phyloP scores from a whole-genome alignment of 2,888 invertebrate genomes.

The Ormyrus pomaceus region DNA sequence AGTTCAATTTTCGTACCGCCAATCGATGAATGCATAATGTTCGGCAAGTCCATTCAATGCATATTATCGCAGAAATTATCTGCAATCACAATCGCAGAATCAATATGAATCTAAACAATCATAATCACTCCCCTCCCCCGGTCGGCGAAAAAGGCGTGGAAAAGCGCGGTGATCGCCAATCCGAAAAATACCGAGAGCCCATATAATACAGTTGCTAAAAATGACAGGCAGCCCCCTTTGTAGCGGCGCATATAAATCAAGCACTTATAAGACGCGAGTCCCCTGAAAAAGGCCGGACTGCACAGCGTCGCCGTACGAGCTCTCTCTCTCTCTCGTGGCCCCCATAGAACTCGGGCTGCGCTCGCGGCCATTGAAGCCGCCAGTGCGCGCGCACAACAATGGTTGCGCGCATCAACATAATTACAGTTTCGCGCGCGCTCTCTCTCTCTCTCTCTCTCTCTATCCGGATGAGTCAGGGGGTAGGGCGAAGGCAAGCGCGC shows the following conservation, averaged over 20 bases:
- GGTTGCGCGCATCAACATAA: conserved; percentile 73
- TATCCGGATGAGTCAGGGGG: conserved; percentile 43
- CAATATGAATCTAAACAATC: not conserved
- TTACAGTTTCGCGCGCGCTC: conserved; percentile 72
- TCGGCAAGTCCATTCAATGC: not conserved
- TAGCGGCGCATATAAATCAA: conserved; percentile 39
- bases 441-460: conserved; percentile 66
- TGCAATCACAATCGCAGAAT: not conserved
- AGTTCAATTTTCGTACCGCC: not conserved
- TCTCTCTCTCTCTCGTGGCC: not conserved
- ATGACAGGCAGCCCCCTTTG: no score
- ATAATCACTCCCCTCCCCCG: no score
- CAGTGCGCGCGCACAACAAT: conserved; percentile 65
- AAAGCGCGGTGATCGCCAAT: no score
- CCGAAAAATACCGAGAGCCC: no score
- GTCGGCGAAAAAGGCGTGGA: no score
- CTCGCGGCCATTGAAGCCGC: conserved; percentile 64
- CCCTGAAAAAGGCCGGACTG: not conserved
- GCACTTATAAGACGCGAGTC: conserved; percentile 18
- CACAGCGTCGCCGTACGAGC: no score
- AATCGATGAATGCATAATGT: not conserved
- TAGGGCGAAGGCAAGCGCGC: conserved; percentile 17
- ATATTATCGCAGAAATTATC: not conserved
- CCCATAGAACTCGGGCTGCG: conserved; percentile 29
- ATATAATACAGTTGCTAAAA: no score